A percentile compares a stretch with the other conserved stretches of the same genome.
Evolutionary conservation across 2,888 invertebrate species (phyloP).

Genomic region (Halictus quadricinctus): DNA sequence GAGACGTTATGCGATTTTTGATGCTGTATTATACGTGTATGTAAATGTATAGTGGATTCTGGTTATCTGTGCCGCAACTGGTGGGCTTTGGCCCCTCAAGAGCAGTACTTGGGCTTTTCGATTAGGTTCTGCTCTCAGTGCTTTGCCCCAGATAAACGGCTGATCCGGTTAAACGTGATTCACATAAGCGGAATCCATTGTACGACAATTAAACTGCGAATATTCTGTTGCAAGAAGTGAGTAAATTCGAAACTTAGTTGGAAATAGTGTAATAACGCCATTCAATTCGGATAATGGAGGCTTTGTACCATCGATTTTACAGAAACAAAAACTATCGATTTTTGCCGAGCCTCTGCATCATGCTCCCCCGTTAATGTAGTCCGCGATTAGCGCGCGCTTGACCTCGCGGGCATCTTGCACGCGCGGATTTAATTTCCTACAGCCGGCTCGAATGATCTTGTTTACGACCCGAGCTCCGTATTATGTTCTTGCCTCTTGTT

Average conservation of each 20-base stretch:
- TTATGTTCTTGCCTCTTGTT: slow-evolving; percentile 21
- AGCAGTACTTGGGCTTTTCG: not conserved
- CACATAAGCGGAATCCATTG: not conserved
- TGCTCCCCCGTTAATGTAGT: slow-evolving; percentile 13
- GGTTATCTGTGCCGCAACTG: not conserved
- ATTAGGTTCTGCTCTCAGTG: not conserved
- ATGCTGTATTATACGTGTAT: not conserved
- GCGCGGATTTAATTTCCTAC: slow-evolving; percentile 40
- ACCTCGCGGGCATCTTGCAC: slow-evolving; percentile 4
- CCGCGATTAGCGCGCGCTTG: slow-evolving; percentile 10
- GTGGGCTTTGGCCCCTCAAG: not conserved
- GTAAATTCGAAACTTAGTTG: too few relatives aligned
- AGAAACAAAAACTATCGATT: not conserved
- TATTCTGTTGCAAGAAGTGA: not conserved
- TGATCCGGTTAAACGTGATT: not conserved
- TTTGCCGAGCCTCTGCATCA: not conserved
- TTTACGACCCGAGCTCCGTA: slow-evolving; percentile 35
- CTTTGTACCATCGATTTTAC: not conserved
- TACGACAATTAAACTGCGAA: not conserved
- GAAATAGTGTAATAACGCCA: too few relatives aligned
- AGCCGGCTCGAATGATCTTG: slow-evolving; percentile 24
- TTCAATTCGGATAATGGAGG: not conserved
- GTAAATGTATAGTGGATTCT: not conserved
- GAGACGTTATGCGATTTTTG: not conserved
- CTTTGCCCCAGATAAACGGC: not conserved